Conservation (phyloP, 1,140 invertebrate species). For the Achroia grisella region DNA sequence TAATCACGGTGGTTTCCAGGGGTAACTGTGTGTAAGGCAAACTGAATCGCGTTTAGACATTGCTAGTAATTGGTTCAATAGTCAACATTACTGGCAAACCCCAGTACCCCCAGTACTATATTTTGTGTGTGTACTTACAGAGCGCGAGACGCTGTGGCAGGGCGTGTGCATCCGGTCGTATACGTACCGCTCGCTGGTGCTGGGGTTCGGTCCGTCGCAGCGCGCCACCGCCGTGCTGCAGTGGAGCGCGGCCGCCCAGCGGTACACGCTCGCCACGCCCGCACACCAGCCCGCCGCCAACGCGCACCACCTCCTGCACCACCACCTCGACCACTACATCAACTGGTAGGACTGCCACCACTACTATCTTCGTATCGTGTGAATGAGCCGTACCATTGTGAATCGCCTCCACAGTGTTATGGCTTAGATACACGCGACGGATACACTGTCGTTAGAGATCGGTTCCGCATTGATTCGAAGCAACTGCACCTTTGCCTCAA, state of each 20-base stretch:
- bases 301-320: constrained; percentile 65
- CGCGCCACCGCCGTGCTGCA: constrained; percentile 61
- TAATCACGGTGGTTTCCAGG: too few relatives aligned
- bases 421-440: too few relatives aligned
- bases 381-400: too few relatives aligned
- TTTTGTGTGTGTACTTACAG: constrained; percentile 28
- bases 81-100: too few relatives aligned
- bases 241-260: constrained; percentile 48
- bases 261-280: constrained; percentile 61
- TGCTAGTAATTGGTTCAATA: too few relatives aligned
- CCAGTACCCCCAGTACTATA: too few relatives aligned
- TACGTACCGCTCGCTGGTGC: constrained; percentile 65
- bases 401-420: background rate
- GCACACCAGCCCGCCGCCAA: constrained; percentile 67
- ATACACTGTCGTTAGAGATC: too few relatives aligned
- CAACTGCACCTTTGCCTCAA: background rate
- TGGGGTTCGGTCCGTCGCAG: constrained; percentile 53
- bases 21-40: too few relatives aligned
- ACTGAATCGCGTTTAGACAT: too few relatives aligned
- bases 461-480: too few relatives aligned
- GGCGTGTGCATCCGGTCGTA: constrained; percentile 67
- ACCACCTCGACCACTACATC: constrained; percentile 64
- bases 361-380: background rate
- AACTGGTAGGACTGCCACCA: constrained; percentile 61
- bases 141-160: constrained; percentile 57